phyloP scores from a whole-genome alignment of 1,140 invertebrate genomes.

The Aradophagus sp. region DNA sequence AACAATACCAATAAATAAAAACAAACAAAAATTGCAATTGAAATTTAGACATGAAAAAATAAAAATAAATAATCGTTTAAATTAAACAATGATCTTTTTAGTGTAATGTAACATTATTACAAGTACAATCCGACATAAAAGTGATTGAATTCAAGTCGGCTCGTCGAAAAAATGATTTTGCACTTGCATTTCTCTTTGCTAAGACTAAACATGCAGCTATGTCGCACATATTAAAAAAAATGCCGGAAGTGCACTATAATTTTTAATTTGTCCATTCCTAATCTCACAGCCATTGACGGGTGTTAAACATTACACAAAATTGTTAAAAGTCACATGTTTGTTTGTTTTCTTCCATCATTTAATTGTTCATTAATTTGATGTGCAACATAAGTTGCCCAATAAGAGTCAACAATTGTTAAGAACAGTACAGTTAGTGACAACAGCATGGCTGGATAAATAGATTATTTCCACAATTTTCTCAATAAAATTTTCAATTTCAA shows the following conservation, averaged over 20 bases:
- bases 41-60: too few species aligned
- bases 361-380: background rate
- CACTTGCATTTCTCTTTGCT: conserved; percentile 51
- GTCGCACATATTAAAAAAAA: conserved; percentile 33
- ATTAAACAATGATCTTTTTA: too few species aligned
- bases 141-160: too few species aligned
- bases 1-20: conserved; percentile 18
- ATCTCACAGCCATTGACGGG: conserved; percentile 67
- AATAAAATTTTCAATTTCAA: too few species aligned
- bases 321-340: background rate
- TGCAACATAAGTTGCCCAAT: too few species aligned
- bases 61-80: too few species aligned
- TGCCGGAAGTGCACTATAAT: conserved; percentile 16
- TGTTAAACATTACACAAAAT: conserved; percentile 11
- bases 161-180: conserved; percentile 34
- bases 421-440: too few species aligned
- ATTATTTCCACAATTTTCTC: too few species aligned
- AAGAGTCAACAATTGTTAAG: too few species aligned
- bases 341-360: background rate
- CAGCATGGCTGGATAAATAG: too few species aligned
- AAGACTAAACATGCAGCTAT: conserved; percentile 62
- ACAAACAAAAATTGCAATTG: conserved; percentile 11
- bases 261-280: conserved; percentile 48
- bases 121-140: too few species aligned
- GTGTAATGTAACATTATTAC: too few species aligned